Conservation (phyloP, 2,888 invertebrate species). For the Brenthis hecate region DNA sequence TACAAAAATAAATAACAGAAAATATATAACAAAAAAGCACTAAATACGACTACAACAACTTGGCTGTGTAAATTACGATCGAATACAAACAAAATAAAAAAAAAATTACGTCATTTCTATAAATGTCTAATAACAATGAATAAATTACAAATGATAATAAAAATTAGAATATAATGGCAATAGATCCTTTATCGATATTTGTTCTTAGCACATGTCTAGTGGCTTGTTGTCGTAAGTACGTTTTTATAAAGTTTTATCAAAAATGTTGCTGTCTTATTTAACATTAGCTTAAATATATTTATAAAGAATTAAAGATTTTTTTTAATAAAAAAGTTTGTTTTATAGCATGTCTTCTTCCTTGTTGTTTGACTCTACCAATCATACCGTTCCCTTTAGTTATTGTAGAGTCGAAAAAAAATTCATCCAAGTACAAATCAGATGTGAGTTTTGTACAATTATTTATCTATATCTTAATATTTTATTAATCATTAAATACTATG, state of each 20-base stretch:
- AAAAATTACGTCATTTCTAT: slow-evolving; percentile 10
- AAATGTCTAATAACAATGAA: slow-evolving; percentile 24
- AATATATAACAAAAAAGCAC: neutral
- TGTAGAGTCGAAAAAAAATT: slow-evolving; percentile 39
- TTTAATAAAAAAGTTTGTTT: slow-evolving; percentile 16
- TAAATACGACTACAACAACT: neutral
- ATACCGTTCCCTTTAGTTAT: slow-evolving; percentile 55
- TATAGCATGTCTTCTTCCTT: slow-evolving; percentile 60
- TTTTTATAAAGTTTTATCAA: neutral
- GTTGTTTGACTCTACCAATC: slow-evolving; percentile 52
- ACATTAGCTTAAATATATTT: too few relatives aligned
- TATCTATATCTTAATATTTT: neutral
- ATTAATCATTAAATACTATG: neutral
- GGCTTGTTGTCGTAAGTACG: slow-evolving; percentile 66
- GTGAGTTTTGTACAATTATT: slow-evolving; percentile 19
- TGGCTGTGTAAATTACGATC: slow-evolving; percentile 11
- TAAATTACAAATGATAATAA: slow-evolving; percentile 24
- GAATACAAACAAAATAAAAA: slow-evolving; percentile 14
- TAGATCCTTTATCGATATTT: slow-evolving; percentile 57
- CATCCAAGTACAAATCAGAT: slow-evolving; percentile 18
- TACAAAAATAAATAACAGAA: neutral
- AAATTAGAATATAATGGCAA: slow-evolving; percentile 11
- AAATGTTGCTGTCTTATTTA: too few relatives aligned
- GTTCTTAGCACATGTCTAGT: slow-evolving; percentile 57
- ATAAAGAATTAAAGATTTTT: neutral